A percentile compares a stretch with the other conserved stretches of the same genome.
These are phyloP conservation scores for Drepana arcuata DNA, from an alignment of 1,140 invertebrate species.

Conservation along the genomic window DNA sequence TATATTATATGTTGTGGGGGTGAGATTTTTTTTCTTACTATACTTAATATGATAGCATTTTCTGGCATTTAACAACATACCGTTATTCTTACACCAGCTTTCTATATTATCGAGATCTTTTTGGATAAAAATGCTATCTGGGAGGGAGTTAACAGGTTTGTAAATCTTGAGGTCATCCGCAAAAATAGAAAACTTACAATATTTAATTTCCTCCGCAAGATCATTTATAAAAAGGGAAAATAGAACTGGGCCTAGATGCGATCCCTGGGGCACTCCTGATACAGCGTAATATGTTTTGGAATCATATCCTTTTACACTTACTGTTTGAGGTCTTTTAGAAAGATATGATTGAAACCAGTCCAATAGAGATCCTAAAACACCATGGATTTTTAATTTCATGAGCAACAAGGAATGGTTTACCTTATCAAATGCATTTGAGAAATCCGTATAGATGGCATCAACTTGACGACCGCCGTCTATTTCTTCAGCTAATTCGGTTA, in stretches of 20 bases:
- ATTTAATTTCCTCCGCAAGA: constrained; percentile 1
- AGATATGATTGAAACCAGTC: constrained; percentile 5
- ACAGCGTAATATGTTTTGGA: constrained; percentile 9
- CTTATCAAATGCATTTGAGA: constrained; percentile 6
- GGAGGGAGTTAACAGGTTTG: constrained; percentile 1
- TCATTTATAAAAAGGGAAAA: constrained; percentile 30
- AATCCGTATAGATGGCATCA: constrained; percentile 4
- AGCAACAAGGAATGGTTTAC: constrained; percentile 1
- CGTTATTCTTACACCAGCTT: neutral
- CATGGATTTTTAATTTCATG: neutral
- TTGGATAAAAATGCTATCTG: neutral
- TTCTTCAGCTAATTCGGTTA: neutral
- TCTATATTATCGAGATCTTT: neutral
- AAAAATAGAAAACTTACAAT: constrained; percentile 5
- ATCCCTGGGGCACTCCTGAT: constrained; percentile 35
- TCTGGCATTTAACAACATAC: constrained; percentile 2
- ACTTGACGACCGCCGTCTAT: constrained; percentile 1
- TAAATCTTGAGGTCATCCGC: constrained; percentile 16
- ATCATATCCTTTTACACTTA: constrained; percentile 4
- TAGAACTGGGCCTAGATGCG: constrained; percentile 27
- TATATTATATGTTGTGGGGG: constrained; percentile 1
- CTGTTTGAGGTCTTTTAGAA: constrained; percentile 2
- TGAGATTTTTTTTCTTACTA: constrained; percentile 2
- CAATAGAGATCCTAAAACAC: constrained; percentile 1
- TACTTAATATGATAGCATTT: constrained; percentile 7